Evolutionary conservation across 1,140 invertebrate genomes (phyloP), one percentile per base, ranked within the genome.

Genomic region (Bilobella aurantiaca): DNA sequence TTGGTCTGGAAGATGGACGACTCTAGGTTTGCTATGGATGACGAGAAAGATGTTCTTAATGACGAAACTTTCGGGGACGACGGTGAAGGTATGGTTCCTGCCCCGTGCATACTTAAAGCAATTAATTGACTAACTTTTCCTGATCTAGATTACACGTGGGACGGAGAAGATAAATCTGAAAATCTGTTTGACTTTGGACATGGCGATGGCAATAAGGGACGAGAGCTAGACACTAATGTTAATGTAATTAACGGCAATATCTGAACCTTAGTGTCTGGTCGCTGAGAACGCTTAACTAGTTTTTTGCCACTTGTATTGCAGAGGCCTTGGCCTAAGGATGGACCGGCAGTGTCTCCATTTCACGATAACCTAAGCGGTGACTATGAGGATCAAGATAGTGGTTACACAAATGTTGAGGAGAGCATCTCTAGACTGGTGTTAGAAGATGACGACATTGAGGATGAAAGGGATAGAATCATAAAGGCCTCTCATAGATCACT

Each of bases 51-150:
- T 62, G 66, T 58, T 25, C 31, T 70, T 21, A 73, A 73, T 62
- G 71, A 73, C 31, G 71, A 73, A 46, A 73, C 71, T 1, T 73
- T 73, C 65, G 71, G 71, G 16, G 63, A 62, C 29, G 66, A 65
- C 30, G 62, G 64, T 18, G 64, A 25, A 8, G 64, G 65, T 70
- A 29, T 61, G 32, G 14, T n/a, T 25, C 21, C n/a, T n/a, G n/a
- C n/a, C n/a, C n/a, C n/a, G n/a, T n/a, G n/a, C n/a, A n/a, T n/a
- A n/a, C n/a, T n/a, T n/a, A n/a, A n/a, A n/a, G n/a, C n/a, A n/a
- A n/a, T n/a, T n/a, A n/a, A n/a, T n/a, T n/a, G n/a, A n/a, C n/a
- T n/a, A n/a, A n/a, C n/a, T n/a, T n/a, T n/a, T 47, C 28, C 53
- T n/a, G 37, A 37, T 66, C 0, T 47, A 71, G 66, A 68, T n/a